Evolutionary conservation across 2,113 vertebrate genomes (phyloP), one percentile per base, ranked within the genome.

Genomic region (Ameiurus melas): DNA sequence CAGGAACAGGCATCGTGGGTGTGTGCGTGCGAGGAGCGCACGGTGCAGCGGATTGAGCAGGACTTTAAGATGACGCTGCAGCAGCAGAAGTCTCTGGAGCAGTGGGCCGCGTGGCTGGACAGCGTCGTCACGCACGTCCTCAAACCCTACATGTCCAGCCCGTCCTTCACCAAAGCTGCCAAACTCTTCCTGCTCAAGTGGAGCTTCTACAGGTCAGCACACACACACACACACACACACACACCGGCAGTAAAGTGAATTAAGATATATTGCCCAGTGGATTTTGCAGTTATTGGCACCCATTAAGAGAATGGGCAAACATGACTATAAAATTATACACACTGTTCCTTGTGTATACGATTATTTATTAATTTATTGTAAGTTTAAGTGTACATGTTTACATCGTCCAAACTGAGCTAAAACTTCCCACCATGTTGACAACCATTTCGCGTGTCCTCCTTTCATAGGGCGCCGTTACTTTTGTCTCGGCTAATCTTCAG

Each of bases 1-100:
- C 90, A 98, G 97, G 97, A 98, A 92, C 97, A 98, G 94, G 97
- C 97, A 22, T 98, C 97, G 12, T 98, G 97, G 97, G 97, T 98
- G 84, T 98, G 97, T 92, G 97, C 97, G 91, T 98, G 97, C 85
- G 97, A 97, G 77, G 97, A 98, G 89, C 92, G 93, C 0, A 93
- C 97, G 85, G 96, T 98, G 81, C 96, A 97, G 94, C 94, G 93
- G 68, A 93, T 98, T 85, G 97, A 98, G 94, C 97, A 97, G 90
- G 97, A 98, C 94, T 98, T 98, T 89, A 98, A 98, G 92, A 85
- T 94, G 86, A 98, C 97, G 3, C 95, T 98, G 90, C 97, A 97
- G 95, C 97, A 98, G 95, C 97, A 98, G 92, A 97, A 97, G 93
- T 97, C 97, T 1, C 94, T 98, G 93, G 97, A 98, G 92, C 97